Evolutionary conservation across 2,113 vertebrate genomes (phyloP).

Genomic region (Melozone crissalis): DNA sequence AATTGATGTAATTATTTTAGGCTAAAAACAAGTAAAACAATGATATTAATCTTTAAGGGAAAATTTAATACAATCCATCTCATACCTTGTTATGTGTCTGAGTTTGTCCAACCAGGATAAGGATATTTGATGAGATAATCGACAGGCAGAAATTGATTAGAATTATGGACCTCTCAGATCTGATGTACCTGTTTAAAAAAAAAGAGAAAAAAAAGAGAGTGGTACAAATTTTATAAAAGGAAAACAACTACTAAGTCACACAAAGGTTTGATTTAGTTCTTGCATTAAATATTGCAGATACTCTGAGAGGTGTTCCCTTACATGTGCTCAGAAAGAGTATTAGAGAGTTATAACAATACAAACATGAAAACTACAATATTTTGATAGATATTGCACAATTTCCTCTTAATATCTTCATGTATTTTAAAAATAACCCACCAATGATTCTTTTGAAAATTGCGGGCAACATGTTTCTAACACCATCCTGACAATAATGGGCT

Average conservation of each 20-base stretch:
- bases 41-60: not conserved
- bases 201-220: not conserved
- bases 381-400: not conserved
- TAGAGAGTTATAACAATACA: not conserved
- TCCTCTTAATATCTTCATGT: not conserved
- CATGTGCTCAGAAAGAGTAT: not conserved
- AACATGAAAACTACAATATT: not conserved
- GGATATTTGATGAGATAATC: conserved; percentile 97
- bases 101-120: conserved; percentile 97
- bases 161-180: conserved; percentile 97
- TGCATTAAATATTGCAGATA: not conserved
- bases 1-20: not conserved
- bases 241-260: not conserved
- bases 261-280: not conserved
- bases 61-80: conserved; percentile 32
- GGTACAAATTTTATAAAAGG: not conserved
- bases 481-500: not conserved
- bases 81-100: conserved; percentile 97
- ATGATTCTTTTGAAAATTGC: not conserved
- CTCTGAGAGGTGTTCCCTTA: not conserved
- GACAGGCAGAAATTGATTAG: conserved; percentile 99
- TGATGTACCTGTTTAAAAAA: conserved; percentile 87
- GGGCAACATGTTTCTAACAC: not conserved
- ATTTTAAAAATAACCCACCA: not conserved
- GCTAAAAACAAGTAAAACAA: conserved; percentile 9